These are phyloP conservation scores for Acinonyx jubatus DNA, from an alignment of 2,113 vertebrate species.

Conservation along the genomic window DNA sequence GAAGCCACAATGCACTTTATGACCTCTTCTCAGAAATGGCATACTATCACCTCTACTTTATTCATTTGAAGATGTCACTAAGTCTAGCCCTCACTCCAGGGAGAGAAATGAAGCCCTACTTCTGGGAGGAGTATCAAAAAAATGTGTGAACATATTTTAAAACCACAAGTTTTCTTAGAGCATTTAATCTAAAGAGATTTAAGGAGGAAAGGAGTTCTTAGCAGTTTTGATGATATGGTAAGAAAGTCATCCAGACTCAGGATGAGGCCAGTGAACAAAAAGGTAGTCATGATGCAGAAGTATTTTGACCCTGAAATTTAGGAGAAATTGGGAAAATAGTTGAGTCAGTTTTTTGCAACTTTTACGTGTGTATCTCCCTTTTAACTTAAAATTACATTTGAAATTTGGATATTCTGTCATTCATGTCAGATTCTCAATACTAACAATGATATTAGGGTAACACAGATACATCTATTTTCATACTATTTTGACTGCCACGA, in stretches of 20 bases:
- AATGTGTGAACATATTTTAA: not conserved
- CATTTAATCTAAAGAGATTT: not conserved
- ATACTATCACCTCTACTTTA: not conserved
- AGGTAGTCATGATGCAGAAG: not conserved
- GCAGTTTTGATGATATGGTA: not conserved
- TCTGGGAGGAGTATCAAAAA: not conserved
- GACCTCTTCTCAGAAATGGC: not conserved
- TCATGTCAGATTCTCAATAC: not conserved
- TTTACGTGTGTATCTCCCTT: not conserved
- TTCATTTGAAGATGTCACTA: not conserved
- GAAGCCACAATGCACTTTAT: not conserved
- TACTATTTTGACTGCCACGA: not conserved
- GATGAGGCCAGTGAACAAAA: not conserved
- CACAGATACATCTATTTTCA: not conserved
- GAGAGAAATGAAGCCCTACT: not conserved
- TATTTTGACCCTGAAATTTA: not conserved
- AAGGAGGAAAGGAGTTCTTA: not conserved
- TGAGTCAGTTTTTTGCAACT: not conserved
- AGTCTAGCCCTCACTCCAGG: not conserved
- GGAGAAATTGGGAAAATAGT: not conserved
- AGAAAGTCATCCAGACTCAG: not conserved
- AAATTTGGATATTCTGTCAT: not conserved
- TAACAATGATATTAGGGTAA: not conserved
- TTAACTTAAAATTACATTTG: not conserved
- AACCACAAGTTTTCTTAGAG: not conserved